phyloP scores from a whole-genome alignment of 1,140 invertebrate species.

The Plectrocnemia conspersa region DNA sequence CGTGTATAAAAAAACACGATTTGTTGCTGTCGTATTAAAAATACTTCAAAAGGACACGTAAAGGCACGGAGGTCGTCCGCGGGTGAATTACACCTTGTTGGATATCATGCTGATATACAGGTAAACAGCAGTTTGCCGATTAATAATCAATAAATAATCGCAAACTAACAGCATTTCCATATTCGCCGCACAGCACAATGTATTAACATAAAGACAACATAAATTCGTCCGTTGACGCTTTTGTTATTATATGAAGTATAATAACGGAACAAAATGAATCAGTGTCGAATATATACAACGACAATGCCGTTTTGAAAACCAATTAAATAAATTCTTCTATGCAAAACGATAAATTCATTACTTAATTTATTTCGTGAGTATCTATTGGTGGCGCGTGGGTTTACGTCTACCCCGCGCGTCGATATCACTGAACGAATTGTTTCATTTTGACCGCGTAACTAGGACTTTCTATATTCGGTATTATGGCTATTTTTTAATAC shows the following conservation, averaged over 20 bases:
- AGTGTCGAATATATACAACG: not conserved
- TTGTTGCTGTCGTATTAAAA: too few species aligned
- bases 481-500: too few species aligned
- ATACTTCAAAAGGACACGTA: too few species aligned
- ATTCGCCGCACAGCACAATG: slow-evolving; percentile 2
- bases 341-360: not conserved
- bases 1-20: too few species aligned
- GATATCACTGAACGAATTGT: too few species aligned
- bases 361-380: not conserved
- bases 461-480: too few species aligned
- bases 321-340: not conserved
- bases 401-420: not conserved
- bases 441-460: too few species aligned
- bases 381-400: not conserved
- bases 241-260: not conserved
- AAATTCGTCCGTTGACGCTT: not conserved
- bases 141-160: slow-evolving; percentile 15
- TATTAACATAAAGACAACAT: slow-evolving; percentile 2
- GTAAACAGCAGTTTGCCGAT: not conserved
- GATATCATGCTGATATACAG: not conserved
- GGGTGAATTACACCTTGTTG: not conserved
- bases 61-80: too few species aligned
- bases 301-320: too few species aligned
- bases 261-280: not conserved
- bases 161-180: slow-evolving; percentile 9